Conservation (phyloP, 30 jellyfish, hydroid and myxozoan genomes). For the Pseudorhiza aurosa region DNA sequence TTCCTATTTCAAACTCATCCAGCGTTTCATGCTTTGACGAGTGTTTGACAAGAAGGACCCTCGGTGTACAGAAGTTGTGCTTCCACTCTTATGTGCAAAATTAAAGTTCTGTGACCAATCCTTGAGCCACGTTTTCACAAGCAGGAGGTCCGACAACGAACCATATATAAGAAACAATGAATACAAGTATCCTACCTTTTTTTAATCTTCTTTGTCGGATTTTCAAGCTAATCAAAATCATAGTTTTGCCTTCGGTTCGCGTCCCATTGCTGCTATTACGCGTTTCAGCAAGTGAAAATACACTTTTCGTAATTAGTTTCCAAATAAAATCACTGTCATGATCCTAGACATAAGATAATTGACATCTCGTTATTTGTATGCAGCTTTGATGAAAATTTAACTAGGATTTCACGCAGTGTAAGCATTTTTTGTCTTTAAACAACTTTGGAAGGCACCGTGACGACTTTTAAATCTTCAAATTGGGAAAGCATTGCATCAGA, state of each 20-base stretch:
- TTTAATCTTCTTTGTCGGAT: not conserved
- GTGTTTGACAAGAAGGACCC: too few relatives aligned
- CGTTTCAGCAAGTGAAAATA: not conserved
- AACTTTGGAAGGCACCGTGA: too few relatives aligned
- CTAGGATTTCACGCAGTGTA: too few relatives aligned
- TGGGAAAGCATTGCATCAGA: too few relatives aligned
- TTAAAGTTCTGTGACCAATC: too few relatives aligned
- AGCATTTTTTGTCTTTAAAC: too few relatives aligned
- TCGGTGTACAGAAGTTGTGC: too few relatives aligned
- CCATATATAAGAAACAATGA: not conserved
- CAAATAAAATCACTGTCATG: not conserved
- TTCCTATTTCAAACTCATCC: slow-evolving; percentile 1
- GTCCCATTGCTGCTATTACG: not conserved
- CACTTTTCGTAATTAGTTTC: not conserved
- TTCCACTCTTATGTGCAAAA: too few relatives aligned
- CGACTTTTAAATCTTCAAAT: too few relatives aligned
- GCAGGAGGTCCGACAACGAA: not conserved
- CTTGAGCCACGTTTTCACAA: not conserved
- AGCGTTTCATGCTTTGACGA: not conserved
- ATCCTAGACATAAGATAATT: not conserved
- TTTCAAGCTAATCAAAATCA: not conserved
- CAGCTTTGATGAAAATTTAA: too few relatives aligned
- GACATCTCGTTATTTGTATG: too few relatives aligned
- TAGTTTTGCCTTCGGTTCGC: not conserved
- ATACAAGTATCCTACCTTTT: not conserved